Evolutionary conservation across 2,113 vertebrate species (phyloP).

Genomic region (Capreolus pygargus): DNA sequence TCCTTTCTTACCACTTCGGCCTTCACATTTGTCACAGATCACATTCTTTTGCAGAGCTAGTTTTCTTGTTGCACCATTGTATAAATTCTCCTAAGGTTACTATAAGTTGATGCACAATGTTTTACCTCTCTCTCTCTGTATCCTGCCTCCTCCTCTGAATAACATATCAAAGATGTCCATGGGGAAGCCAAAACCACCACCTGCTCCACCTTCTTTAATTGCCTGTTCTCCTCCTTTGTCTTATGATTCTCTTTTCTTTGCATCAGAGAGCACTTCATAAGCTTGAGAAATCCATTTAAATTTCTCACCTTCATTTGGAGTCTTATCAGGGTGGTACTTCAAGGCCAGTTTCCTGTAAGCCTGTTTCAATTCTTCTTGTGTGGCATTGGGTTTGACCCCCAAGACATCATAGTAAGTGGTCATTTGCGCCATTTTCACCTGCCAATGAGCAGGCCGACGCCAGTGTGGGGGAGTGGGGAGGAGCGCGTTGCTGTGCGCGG

Average conservation of each 20-base stretch:
- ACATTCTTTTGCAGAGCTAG: conserved; percentile 92
- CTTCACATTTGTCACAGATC: conserved; percentile 97
- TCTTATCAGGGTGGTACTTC: not conserved
- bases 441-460: not conserved
- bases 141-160: not conserved
- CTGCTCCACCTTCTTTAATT: not conserved
- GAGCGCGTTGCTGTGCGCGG: not conserved
- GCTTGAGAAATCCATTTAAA: not conserved
- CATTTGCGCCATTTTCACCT: not conserved
- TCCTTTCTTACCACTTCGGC: conserved; percentile 95
- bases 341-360: not conserved
- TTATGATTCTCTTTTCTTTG: not conserved
- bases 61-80: conserved; percentile 94
- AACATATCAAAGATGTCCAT: not conserved
- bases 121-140: conserved; percentile 85
- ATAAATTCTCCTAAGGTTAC: conserved; percentile 94
- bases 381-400: not conserved
- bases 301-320: not conserved
- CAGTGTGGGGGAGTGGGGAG: not conserved
- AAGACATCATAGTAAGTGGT: not conserved
- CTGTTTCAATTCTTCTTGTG: not conserved
- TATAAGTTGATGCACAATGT: conserved; percentile 93
- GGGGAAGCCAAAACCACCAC: not conserved
- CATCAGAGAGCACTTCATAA: not conserved
- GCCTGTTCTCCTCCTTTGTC: not conserved